Percentiles rank a stretch among this genome's conserved stretches.
Conservation (phyloP, 1,140 invertebrate genomes). For the Drosophila takahashii region DNA sequence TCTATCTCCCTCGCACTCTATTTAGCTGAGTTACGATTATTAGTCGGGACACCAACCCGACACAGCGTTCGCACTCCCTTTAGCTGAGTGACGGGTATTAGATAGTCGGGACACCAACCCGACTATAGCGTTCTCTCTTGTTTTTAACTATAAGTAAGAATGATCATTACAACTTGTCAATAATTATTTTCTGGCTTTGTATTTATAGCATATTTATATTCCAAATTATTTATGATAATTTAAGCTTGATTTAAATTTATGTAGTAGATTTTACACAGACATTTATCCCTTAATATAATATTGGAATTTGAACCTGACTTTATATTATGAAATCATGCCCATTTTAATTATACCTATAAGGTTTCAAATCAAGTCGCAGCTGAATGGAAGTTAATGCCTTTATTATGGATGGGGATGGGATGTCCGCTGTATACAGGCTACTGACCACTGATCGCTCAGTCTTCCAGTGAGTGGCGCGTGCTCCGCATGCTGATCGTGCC, state of each 20-base stretch:
- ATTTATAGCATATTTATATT: background rate
- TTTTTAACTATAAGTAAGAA: too few relatives aligned
- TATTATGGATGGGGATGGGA: constrained; percentile 22
- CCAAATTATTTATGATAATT: background rate
- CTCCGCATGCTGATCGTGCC: constrained; percentile 51
- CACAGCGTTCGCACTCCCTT: too few relatives aligned
- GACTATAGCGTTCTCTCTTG: too few relatives aligned
- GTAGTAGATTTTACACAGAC: too few relatives aligned
- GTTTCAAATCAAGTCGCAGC: background rate
- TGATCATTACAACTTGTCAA: background rate
- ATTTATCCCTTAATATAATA: too few relatives aligned
- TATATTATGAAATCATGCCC: background rate
- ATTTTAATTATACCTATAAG: background rate
- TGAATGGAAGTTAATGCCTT: constrained; percentile 3
- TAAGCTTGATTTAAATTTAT: background rate
- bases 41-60: too few relatives aligned
- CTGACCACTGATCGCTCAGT: constrained; percentile 16
- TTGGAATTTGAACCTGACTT: background rate
- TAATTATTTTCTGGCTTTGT: background rate
- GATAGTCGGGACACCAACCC: too few relatives aligned
- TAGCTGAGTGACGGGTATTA: too few relatives aligned
- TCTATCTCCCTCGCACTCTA: too few relatives aligned
- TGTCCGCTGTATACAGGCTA: constrained; percentile 24
- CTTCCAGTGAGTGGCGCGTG: constrained; percentile 51
- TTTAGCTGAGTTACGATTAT: too few relatives aligned